Conservation (phyloP, 2,888 invertebrate species). For the Cataglyphis albicans region DNA sequence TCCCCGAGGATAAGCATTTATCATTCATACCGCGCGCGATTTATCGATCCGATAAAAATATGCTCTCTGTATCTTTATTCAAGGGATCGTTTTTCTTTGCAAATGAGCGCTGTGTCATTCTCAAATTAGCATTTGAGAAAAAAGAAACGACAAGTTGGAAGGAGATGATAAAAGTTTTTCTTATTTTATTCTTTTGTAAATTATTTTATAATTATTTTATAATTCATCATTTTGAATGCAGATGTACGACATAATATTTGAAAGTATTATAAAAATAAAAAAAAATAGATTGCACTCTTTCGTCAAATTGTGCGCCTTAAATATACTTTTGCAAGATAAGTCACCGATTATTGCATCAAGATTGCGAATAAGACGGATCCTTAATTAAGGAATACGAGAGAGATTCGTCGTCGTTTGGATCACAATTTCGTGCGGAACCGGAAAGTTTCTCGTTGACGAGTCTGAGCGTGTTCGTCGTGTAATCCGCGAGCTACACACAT, state of each 20-base stretch:
- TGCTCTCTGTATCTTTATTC: slow-evolving; percentile 25
- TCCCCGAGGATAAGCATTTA: slow-evolving; percentile 40
- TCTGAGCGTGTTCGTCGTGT: slow-evolving; percentile 40
- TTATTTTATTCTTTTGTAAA: not conserved
- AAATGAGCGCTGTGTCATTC: not conserved
- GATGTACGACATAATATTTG: not conserved
- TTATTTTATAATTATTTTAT: not conserved
- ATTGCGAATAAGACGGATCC: not conserved
- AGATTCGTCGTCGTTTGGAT: not conserved
- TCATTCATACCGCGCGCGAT: slow-evolving; percentile 43
- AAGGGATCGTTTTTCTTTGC: not conserved
- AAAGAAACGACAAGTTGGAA: not conserved
- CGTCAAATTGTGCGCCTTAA: not conserved
- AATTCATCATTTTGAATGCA: not conserved
- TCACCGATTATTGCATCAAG: not conserved
- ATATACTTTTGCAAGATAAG: not conserved
- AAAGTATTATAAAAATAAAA: not conserved
- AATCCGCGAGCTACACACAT: slow-evolving; percentile 32
- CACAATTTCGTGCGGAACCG: slow-evolving; percentile 30
- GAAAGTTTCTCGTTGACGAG: slow-evolving; percentile 28
- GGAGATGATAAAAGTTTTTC: not conserved
- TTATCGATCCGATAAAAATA: slow-evolving; percentile 43
- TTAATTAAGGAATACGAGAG: not conserved
- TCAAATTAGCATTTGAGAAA: slow-evolving; percentile 4
- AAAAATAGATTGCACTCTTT: not conserved